These are phyloP conservation scores for Rhea americana DNA, from an alignment of 2,113 vertebrate genomes.

Conservation along the genomic window DNA sequence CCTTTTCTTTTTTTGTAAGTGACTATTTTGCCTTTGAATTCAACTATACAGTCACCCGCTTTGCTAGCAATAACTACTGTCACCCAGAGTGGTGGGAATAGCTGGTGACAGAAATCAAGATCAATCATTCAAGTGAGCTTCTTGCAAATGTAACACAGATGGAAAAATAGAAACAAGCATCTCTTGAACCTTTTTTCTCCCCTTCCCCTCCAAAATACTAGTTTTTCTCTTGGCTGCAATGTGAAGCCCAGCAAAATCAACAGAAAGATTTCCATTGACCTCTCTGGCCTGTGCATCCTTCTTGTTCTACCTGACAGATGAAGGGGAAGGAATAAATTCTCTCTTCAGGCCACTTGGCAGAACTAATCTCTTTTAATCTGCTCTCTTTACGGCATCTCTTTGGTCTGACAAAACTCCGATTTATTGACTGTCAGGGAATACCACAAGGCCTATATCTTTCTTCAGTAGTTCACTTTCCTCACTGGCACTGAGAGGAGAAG, in stretches of 20 bases:
- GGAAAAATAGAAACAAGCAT: fast-evolving
- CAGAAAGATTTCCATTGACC: neutral
- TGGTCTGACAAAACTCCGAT: constrained; percentile 14
- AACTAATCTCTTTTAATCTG: constrained; percentile 58
- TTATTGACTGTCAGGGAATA: constrained; percentile 38
- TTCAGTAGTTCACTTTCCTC: neutral
- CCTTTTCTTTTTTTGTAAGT: neutral
- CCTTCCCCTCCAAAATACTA: neutral
- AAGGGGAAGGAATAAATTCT: constrained; percentile 3
- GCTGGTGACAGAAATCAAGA: neutral
- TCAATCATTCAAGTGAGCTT: neutral
- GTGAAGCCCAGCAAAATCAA: neutral
- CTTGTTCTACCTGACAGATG: fast-evolving
- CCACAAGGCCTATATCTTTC: neutral
- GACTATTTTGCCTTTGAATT: neutral
- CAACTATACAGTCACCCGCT: neutral
- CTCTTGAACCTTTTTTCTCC: fast-evolving
- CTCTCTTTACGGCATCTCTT: constrained; percentile 41
- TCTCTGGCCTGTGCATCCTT: neutral
- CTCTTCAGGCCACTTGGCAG: constrained; percentile 27
- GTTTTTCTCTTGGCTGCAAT: neutral
- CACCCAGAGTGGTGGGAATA: fast-evolving
- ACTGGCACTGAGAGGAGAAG: fast-evolving
- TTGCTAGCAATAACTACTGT: fast-evolving
- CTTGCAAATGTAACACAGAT: fast-evolving